Base-by-base conservation (phyloP, 2,113 vertebrate species). In the Thryonomys swinderianus region DNA sequence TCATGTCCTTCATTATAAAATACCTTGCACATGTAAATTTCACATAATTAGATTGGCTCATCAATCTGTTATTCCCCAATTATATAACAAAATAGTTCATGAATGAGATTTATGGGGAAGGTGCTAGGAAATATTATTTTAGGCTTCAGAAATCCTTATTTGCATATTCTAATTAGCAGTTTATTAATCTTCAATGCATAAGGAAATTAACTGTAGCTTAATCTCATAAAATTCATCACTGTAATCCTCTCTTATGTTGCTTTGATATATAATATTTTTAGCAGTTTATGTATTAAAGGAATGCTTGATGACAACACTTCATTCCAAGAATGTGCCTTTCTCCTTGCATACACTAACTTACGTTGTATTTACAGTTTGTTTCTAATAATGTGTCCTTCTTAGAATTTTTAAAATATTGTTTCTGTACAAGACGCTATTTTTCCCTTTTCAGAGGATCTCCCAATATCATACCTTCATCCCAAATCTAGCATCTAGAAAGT, bases 111-210 rank as follows among this genome's bases (percentile, higher is more conserved):
- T 98, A 98, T 98, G 94, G 91, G 97, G 95, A 95, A 98, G 86
- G 86, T 97, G 96, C 80, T 97, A 96, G 95, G 88, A 98, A 98
- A 96, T 98, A 95, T 96, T 97, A 57, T 98, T 83, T 91, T 95
- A 97, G 97, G 96, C 98, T 98, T 97, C 95, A 97, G 96, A 98
- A 98, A 97, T 0, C 9, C 91, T 98, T 81, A 98, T 98, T 98
- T 99, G 97, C 98, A 98, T 98, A 98, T 95, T 96, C 95, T 98
- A 99, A 98, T 98, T 98, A 98, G 97, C 81, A 97, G 96, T 97
- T 98, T 98, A 98, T 98, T 98, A 98, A 98, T 98, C 98, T 98
- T 98, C 98, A 98, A 97, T 98, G 98, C 97, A 98, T 95, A 97
- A 95, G 96, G 97, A 98, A 98, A 98, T 98, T 98, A 98, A 96